Percentiles rank a stretch among this genome's conserved stretches.
phyloP scores from a whole-genome alignment of 1,140 invertebrate genomes.

The Drosophila eugracilis region DNA sequence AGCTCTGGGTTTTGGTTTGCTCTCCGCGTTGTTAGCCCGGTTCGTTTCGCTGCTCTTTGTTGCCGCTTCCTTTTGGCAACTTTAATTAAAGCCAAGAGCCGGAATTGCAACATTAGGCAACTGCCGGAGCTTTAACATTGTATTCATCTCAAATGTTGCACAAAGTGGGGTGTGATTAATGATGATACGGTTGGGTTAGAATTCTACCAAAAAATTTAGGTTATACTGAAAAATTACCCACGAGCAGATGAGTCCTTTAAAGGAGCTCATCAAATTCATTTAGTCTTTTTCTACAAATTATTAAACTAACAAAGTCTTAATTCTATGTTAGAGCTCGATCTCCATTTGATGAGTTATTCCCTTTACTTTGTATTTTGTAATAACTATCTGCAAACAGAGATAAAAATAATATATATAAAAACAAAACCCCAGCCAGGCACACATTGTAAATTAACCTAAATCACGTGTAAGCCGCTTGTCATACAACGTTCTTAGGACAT shows the following conservation, averaged over 20 bases:
- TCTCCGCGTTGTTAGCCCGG: slow-evolving; percentile 22
- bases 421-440: slow-evolving; percentile 24
- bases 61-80: slow-evolving; percentile 48
- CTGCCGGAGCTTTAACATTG: slow-evolving; percentile 38
- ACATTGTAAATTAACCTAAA: slow-evolving; percentile 78
- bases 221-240: background rate
- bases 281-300: too few species aligned
- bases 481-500: slow-evolving; percentile 72
- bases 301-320: too few species aligned
- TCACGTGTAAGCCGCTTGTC: slow-evolving; percentile 76
- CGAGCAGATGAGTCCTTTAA: background rate
- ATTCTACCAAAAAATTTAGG: background rate
- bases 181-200: too few species aligned
- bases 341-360: background rate
- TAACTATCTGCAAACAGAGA: slow-evolving; percentile 2
- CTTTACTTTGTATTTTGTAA: background rate
- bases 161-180: slow-evolving; percentile 7
- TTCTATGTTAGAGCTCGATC: too few species aligned
- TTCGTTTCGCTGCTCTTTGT: slow-evolving; percentile 33
- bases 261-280: too few species aligned
- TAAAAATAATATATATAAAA: slow-evolving; percentile 13
- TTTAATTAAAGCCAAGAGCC: slow-evolving; percentile 71
- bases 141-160: slow-evolving; percentile 1
- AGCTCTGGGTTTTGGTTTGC: slow-evolving; percentile 30
- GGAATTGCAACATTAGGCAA: slow-evolving; percentile 45